phyloP scores from a whole-genome alignment of 2,113 vertebrate genomes.

The Dermatemys mawii region DNA sequence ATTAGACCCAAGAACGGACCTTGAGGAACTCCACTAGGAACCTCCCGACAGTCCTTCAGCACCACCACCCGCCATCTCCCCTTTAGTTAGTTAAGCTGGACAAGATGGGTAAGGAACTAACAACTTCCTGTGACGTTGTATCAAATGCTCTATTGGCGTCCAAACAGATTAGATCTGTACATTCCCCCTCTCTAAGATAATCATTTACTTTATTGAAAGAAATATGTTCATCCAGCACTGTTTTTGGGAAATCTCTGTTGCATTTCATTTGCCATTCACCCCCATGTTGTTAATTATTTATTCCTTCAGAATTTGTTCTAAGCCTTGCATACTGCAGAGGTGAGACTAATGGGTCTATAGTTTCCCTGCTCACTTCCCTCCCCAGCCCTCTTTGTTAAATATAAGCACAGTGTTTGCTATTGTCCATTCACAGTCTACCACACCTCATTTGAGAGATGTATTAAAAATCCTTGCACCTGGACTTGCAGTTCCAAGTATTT shows the following conservation, averaged over 20 bases:
- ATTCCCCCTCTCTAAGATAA: too few species aligned
- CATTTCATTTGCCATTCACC: background rate
- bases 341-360: background rate
- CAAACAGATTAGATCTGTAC: too few species aligned
- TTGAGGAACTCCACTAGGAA: too few species aligned
- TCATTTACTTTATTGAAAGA: too few species aligned
- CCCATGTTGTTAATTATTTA: background rate
- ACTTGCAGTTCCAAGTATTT: background rate
- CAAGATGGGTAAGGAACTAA: too few species aligned
- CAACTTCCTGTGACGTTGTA: too few species aligned
- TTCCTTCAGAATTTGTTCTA: background rate
- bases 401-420: background rate
- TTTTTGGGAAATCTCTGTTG: background rate
- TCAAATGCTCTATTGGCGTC: too few species aligned
- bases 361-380: background rate
- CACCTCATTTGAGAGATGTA: background rate
- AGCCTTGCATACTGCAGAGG: background rate
- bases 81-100: too few species aligned
- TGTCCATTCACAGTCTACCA: background rate
- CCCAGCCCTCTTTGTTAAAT: background rate
- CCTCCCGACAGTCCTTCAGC: too few species aligned
- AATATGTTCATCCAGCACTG: background rate
- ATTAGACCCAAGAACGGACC: too few species aligned
- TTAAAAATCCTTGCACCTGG: background rate
- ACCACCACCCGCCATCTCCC: too few species aligned